phyloP scores from a whole-genome alignment of 2,113 vertebrate species.

The Pristiophorus japonicus region DNA sequence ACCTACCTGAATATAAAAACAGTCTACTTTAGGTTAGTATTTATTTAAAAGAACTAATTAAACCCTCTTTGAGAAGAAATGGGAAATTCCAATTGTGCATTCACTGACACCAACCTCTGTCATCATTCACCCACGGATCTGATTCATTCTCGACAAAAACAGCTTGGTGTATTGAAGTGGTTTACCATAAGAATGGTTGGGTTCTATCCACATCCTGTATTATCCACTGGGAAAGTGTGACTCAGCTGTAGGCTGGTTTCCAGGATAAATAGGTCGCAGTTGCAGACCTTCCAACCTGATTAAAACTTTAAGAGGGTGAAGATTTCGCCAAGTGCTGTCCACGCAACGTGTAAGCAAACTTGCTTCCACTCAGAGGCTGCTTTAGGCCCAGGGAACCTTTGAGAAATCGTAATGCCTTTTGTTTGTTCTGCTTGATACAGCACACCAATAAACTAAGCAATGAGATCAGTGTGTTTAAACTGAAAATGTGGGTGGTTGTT shows the following conservation, averaged over 20 bases:
- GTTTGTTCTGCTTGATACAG: neutral
- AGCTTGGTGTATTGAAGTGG: neutral
- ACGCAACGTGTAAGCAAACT: neutral
- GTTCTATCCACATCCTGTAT: neutral
- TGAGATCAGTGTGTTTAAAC: neutral
- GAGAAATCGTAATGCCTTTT: neutral
- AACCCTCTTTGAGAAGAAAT: neutral
- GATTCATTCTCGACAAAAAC: neutral
- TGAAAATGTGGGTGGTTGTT: neutral
- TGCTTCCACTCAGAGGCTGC: neutral
- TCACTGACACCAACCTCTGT: neutral
- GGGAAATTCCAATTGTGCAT: neutral
- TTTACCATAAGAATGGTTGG: neutral
- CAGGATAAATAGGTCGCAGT: neutral
- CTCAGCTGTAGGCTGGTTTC: neutral
- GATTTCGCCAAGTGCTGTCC: neutral
- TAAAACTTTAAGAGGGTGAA: neutral
- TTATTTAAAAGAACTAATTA: neutral
- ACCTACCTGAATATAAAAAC: neutral
- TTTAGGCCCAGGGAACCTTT: neutral
- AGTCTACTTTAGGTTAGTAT: neutral
- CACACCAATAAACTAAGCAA: neutral
- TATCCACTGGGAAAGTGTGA: neutral
- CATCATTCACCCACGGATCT: neutral
- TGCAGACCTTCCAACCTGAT: neutral